These are phyloP conservation scores for Elachura formosa DNA, from an alignment of 2,113 vertebrate species.

Conservation along the genomic window DNA sequence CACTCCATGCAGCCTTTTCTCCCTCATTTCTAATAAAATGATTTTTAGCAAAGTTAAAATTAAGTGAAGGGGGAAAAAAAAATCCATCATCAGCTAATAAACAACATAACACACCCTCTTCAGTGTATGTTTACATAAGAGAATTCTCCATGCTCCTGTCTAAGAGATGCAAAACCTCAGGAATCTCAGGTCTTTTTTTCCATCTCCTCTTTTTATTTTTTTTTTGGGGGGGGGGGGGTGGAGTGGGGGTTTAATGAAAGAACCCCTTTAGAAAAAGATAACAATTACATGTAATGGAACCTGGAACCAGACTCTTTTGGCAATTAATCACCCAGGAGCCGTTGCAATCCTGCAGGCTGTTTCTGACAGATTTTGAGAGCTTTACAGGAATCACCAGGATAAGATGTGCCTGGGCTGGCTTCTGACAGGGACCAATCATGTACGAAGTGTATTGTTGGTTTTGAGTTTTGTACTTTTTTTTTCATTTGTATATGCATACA, in stretches of 20 bases:
- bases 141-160: conserved; percentile 13
- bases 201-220: too few relatives aligned
- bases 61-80: not conserved
- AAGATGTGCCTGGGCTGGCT: conserved; percentile 70
- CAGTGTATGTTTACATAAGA: conserved; percentile 16
- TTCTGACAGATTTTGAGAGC: conserved; percentile 66
- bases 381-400: conserved; percentile 65
- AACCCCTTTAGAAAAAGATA: conserved; percentile 61
- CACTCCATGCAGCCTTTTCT: not conserved
- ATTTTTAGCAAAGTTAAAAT: conserved; percentile 31
- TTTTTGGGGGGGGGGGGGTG: not conserved
- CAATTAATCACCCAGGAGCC: conserved; percentile 69
- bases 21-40: not conserved
- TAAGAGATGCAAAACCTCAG: conserved; percentile 65
- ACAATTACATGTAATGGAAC: conserved; percentile 67
- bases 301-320: conserved; percentile 63
- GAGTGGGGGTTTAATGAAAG: conserved; percentile 23
- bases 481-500: not conserved
- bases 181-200: conserved; percentile 20
- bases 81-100: conserved; percentile 48
- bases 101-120: conserved; percentile 20
- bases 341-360: conserved; percentile 69
- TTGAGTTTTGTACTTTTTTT: not conserved
- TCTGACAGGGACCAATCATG: conserved; percentile 57
- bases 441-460: conserved; percentile 28